Evolutionary conservation across 2,888 invertebrate genomes (phyloP).

Genomic region (Cantharis nigra): DNA sequence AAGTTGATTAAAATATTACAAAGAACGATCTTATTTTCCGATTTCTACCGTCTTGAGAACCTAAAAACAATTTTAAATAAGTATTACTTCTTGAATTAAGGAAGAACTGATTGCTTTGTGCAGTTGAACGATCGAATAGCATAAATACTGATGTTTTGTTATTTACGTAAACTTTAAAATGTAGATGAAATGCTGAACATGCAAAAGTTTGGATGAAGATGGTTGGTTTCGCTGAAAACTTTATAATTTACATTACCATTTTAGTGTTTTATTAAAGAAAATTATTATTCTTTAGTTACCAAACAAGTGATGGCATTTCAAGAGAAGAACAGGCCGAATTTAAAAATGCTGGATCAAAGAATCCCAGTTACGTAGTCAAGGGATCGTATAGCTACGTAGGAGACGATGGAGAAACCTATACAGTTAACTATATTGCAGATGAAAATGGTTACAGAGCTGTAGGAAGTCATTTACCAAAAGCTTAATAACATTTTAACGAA

Average conservation of each 20-base stretch:
- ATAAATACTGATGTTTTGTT: too few relatives aligned
- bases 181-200: too few relatives aligned
- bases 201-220: too few relatives aligned
- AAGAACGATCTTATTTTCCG: neutral
- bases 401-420: conserved; percentile 59
- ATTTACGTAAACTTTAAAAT: too few relatives aligned
- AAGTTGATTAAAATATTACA: neutral
- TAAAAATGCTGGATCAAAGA: conserved; percentile 56
- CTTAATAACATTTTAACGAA: neutral
- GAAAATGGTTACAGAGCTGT: conserved; percentile 60
- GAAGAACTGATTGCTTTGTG: neutral
- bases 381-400: conserved; percentile 64
- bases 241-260: too few relatives aligned
- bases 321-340: conserved; percentile 58
- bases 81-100: neutral
- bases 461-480: conserved; percentile 45
- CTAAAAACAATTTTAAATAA: neutral
- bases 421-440: conserved; percentile 61
- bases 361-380: conserved; percentile 57
- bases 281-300: conserved; percentile 31
- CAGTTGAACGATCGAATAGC: neutral
- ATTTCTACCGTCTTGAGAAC: neutral
- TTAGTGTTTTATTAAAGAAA: too few relatives aligned
- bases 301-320: conserved; percentile 60
- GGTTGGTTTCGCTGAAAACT: too few relatives aligned